phyloP scores from a whole-genome alignment of 2,113 vertebrate genomes.

The Erpornis zantholeuca region DNA sequence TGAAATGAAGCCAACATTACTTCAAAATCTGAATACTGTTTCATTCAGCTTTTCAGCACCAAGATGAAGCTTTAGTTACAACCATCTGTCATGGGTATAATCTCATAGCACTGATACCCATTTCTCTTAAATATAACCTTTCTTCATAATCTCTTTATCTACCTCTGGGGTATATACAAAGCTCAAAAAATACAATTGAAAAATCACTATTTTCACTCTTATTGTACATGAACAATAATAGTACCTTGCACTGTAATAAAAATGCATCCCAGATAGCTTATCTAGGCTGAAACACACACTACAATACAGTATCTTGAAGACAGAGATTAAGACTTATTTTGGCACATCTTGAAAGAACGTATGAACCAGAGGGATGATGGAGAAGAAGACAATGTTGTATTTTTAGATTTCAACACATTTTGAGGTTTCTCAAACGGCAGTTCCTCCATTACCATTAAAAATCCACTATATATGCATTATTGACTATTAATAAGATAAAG shows the following conservation, averaged over 20 bases:
- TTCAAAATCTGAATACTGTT: slow-evolving; percentile 67
- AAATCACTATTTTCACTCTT: slow-evolving; percentile 29
- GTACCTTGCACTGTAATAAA: slow-evolving; percentile 27
- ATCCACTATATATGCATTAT: not conserved
- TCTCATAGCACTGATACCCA: slow-evolving; percentile 44
- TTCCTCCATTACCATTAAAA: slow-evolving; percentile 14
- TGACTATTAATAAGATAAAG: slow-evolving; percentile 27
- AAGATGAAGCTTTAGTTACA: slow-evolving; percentile 65
- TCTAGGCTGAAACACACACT: not conserved
- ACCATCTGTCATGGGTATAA: slow-evolving; percentile 51
- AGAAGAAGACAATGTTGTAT: slow-evolving; percentile 21
- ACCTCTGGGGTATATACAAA: slow-evolving; percentile 37
- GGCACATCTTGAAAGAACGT: slow-evolving; percentile 32
- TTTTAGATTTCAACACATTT: slow-evolving; percentile 21
- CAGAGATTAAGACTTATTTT: slow-evolving; percentile 45
- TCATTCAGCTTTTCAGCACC: slow-evolving; percentile 68
- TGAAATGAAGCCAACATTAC: slow-evolving; percentile 64
- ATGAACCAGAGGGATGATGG: not conserved
- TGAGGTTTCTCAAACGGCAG: slow-evolving; percentile 26
- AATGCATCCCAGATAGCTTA: slow-evolving; percentile 21
- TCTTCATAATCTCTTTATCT: slow-evolving; percentile 49
- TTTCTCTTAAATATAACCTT: slow-evolving; percentile 66
- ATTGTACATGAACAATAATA: slow-evolving; percentile 24
- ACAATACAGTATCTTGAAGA: slow-evolving; percentile 4
- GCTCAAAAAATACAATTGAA: slow-evolving; percentile 44